Conservation (phyloP, 2,888 invertebrate species). For the Cryptus armator region DNA sequence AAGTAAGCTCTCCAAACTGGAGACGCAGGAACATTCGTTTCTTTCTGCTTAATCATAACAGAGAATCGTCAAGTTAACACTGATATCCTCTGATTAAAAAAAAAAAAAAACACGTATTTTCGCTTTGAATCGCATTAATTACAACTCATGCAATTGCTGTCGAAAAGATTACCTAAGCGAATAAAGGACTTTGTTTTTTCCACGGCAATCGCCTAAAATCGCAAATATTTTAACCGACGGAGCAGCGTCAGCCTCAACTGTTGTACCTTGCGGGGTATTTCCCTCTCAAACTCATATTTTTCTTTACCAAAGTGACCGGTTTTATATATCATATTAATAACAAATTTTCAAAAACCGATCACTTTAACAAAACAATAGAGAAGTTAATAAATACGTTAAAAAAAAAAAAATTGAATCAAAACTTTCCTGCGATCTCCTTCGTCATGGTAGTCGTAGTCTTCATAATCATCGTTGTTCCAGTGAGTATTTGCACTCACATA, state of each 20-base stretch:
- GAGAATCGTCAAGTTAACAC: background rate
- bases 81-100: background rate
- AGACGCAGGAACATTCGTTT: constrained; percentile 24
- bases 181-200: background rate
- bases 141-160: background rate
- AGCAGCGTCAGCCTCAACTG: background rate
- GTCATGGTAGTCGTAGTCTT: constrained; percentile 19
- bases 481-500: constrained; percentile 29
- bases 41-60: background rate
- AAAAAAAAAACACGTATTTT: background rate
- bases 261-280: background rate
- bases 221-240: background rate
- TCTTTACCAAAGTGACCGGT: background rate
- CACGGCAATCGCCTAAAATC: background rate
- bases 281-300: background rate
- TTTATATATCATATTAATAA: background rate
- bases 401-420: background rate
- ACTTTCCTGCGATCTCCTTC: constrained; percentile 23
- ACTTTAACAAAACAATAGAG: background rate
- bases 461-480: constrained; percentile 5
- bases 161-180: background rate
- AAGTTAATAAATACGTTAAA: background rate
- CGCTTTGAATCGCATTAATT: background rate
- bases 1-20: constrained; percentile 63
- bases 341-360: background rate